Base-by-base conservation (phyloP, 2,113 vertebrate species). In the Syngnathus floridae region DNA sequence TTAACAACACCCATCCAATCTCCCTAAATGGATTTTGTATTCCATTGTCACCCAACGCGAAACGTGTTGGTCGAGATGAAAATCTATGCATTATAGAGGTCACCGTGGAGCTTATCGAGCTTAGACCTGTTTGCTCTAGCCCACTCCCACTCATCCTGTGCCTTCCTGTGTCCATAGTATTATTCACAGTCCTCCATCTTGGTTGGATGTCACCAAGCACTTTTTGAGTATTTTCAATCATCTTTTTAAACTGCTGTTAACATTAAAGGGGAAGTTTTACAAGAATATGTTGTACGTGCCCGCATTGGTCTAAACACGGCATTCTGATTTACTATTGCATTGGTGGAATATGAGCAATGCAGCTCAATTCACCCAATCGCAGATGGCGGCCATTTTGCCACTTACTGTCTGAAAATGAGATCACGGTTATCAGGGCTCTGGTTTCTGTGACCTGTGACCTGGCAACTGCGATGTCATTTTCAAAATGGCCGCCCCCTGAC, bases 71-170 rank as follows among this genome's bases (percentile, higher is more conserved):
- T 62, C 51, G 58, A 55, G 67, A 70, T 75, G 65, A 56, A 78
- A 79, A 51, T 68, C 66, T 14, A 10, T 78, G 64, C 65, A 72
- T 75, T 67, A 64, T 61, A 65, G 78, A 71, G 74, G 79, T 79
- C 83, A 85, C 22, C 55, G 17, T 40, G 64, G 58, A 79, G 76
- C 76, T 84, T 79, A 79, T 76, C 41, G 69, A 72, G 55, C 69
- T 75, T 67, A 76, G 21, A 79, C 73, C 74, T 71, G 52, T 58
- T 62, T 66, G 4, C 60, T 52, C 52, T 54, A 40, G 65, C 67
- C 66, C 64, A 65, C 52, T 65, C 66, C 43, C 56, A 31, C 22
- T 6, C 45, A 31, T 38, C 37, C 41, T 55, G 45, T 69, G 51
- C 56, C 65, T 14, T 16, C 4, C 16, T 61, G 26, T 7, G 45